These are phyloP conservation scores for Hydrozoanthus tunicans DNA, from an alignment of 64 coral and sea anemone species.

Conservation along the genomic window DNA sequence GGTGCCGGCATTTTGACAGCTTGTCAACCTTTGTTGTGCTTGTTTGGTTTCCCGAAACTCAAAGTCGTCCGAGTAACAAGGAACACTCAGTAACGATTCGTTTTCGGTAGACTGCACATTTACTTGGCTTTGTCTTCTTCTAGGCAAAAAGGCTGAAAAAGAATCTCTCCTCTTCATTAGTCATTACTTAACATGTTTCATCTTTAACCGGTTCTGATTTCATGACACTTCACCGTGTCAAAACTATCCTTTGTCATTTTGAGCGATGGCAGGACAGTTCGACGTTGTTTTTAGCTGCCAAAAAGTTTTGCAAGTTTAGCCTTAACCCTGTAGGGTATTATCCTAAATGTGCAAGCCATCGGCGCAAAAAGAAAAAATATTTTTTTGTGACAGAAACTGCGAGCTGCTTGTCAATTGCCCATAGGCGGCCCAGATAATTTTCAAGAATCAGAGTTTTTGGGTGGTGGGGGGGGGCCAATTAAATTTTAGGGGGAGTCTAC, in stretches of 20 bases:
- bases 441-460: no score
- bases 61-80: conserved; percentile 12
- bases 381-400: background rate
- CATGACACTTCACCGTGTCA: background rate
- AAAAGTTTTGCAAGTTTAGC: background rate
- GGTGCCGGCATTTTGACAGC: background rate
- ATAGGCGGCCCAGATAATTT: background rate
- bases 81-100: conserved; percentile 46
- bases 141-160: conserved; percentile 50
- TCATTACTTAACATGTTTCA: conserved; percentile 14
- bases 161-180: conserved; percentile 48
- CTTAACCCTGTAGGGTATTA: background rate
- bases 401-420: background rate
- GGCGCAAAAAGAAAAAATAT: background rate
- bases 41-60: conserved; percentile 31
- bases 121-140: conserved; percentile 55
- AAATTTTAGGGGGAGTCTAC: no score
- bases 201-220: background rate
- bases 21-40: conserved; percentile 4
- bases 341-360: background rate
- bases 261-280: conserved; percentile 11
- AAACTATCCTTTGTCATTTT: background rate
- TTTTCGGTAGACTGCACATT: conserved; percentile 42
- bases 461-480: no score
- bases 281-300: background rate